Percentiles rank a stretch among this genome's conserved stretches.
Evolutionary conservation across 2,888 invertebrate genomes (phyloP).

Genomic region (Mesorhabditis spiculigera): DNA sequence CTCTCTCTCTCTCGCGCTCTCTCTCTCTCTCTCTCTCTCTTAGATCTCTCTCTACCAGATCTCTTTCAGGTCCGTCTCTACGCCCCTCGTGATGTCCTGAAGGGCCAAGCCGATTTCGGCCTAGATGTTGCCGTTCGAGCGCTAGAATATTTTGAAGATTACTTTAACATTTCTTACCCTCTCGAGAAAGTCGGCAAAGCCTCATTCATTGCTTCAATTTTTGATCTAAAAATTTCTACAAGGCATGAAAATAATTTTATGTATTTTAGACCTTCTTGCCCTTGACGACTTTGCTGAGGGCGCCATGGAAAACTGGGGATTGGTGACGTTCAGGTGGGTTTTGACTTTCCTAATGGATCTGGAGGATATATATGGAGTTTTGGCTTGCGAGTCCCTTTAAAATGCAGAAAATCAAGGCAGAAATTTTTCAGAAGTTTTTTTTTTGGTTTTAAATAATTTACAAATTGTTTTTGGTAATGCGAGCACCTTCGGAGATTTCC

Average conservation of each 20-base stretch:
- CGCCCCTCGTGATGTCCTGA: conserved; percentile 70
- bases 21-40: conserved; percentile 6
- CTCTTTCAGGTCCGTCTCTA: conserved; percentile 67
- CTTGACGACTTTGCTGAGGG: conserved; percentile 55
- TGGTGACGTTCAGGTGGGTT: conserved; percentile 24
- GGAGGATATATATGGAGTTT: no score
- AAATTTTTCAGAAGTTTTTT: no score
- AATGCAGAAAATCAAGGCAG: no score
- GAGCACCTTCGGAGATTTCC: no score
- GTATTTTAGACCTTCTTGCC: conserved; percentile 46
- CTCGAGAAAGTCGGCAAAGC: conserved; percentile 61
- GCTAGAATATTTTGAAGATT: conserved; percentile 64
- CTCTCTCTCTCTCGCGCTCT: neutral
- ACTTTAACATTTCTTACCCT: conserved; percentile 61
- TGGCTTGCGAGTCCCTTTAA: no score
- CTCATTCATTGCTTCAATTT: neutral
- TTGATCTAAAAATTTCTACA: neutral
- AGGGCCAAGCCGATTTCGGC: conserved; percentile 71
- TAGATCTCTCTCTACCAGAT: neutral
- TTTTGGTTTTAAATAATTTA: no score
- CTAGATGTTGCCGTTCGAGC: conserved; percentile 76
- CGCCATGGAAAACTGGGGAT: conserved; percentile 57
- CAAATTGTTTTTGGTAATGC: no score
- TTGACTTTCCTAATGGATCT: no score
- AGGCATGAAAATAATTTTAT: no score